phyloP scores from a whole-genome alignment of 1,140 invertebrate genomes.

The Coenobita brevimanus region DNA sequence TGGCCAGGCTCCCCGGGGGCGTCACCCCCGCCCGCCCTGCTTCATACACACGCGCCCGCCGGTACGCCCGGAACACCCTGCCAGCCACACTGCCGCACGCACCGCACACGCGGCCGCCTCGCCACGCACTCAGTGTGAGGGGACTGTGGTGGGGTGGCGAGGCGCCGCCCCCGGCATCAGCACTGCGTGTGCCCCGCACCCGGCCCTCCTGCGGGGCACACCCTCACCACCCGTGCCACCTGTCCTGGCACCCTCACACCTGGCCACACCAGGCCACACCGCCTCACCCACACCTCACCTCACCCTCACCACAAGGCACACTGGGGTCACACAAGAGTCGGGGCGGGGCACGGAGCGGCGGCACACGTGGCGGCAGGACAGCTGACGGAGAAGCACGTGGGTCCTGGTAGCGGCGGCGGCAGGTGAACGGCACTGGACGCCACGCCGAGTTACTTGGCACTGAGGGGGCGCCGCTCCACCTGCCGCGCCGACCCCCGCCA shows the following conservation, averaged over 20 bases:
- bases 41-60: conserved; percentile 55
- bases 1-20: conserved; percentile 41
- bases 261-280: background rate
- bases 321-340: too few species aligned
- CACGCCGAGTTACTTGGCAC: conserved; percentile 57
- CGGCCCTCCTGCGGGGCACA: background rate
- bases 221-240: background rate
- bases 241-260: background rate
- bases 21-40: conserved; percentile 35
- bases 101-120: conserved; percentile 33
- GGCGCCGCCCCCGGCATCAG: background rate
- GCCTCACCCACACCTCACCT: background rate
- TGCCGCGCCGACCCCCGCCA: conserved; percentile 7
- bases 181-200: background rate
- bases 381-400: background rate
- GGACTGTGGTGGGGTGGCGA: conserved; percentile 16
- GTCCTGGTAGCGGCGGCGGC: background rate
- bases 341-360: too few species aligned
- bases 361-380: background rate
- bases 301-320: background rate
- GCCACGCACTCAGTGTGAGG: conserved; percentile 31
- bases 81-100: conserved; percentile 37
- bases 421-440: conserved; percentile 34
- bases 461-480: background rate
- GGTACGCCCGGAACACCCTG: conserved; percentile 58